Percentiles rank a stretch among this genome's conserved stretches.
Conservation (phyloP, 2,888 invertebrate genomes). For the Cheiracanthium punctorium region DNA sequence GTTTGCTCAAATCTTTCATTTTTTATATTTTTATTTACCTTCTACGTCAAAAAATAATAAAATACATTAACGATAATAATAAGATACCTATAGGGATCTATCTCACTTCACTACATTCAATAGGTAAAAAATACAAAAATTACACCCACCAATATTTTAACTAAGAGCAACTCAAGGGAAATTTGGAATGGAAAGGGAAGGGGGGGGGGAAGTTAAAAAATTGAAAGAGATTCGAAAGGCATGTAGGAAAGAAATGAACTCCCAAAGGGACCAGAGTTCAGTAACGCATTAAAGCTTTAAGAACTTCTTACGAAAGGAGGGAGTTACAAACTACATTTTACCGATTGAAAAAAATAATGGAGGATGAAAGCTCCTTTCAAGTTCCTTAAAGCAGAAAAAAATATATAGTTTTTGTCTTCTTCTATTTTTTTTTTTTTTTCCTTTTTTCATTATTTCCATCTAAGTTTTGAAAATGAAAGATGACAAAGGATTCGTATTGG, state of each 20-base stretch:
- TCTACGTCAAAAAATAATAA: too few species aligned
- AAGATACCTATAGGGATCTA: too few species aligned
- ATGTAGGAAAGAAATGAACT: background rate
- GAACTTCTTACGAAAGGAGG: background rate
- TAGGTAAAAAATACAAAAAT: too few species aligned
- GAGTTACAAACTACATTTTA: too few species aligned
- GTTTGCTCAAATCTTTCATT: too few species aligned
- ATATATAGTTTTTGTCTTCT: background rate
- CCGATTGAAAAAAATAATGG: background rate
- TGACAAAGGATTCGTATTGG: constrained; percentile 2
- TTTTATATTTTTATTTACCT: too few species aligned
- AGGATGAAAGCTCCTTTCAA: background rate
- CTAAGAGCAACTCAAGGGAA: background rate
- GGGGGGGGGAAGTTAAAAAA: too few species aligned
- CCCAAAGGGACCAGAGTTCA: constrained; percentile 5
- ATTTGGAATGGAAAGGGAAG: background rate
- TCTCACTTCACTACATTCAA: too few species aligned
- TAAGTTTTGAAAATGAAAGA: background rate
- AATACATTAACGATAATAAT: too few species aligned
- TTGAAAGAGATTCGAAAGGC: too few species aligned
- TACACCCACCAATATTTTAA: too few species aligned
- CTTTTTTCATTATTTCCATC: background rate
- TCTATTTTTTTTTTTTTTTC: background rate
- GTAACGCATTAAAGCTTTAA: constrained; percentile 29
- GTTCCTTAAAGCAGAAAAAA: constrained; percentile 2